A percentile compares a stretch with the other conserved stretches of the same genome.
phyloP scores from a whole-genome alignment of 2,113 vertebrate genomes.

The Sus scrofa region DNA sequence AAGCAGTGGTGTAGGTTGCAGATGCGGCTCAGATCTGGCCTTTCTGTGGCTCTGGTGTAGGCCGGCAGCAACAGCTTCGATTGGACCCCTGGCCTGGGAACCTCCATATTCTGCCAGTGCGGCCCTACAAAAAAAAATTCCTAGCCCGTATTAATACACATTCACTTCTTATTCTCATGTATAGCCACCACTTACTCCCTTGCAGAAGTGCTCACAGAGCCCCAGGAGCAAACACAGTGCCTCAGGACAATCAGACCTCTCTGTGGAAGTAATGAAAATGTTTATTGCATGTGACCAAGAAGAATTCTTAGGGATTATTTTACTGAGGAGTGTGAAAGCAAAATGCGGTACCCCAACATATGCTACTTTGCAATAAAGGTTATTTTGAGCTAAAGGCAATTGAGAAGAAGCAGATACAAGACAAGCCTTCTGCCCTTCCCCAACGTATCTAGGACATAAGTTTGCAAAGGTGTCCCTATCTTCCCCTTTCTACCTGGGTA shows the following conservation, averaged over 20 bases:
- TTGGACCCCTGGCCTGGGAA: too few relatives aligned
- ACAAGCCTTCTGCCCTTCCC: background rate
- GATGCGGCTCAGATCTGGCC: too few relatives aligned
- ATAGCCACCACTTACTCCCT: fast-evolving
- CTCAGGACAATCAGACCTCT: background rate
- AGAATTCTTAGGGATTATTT: background rate
- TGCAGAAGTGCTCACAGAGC: background rate
- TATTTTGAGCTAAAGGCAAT: too few relatives aligned
- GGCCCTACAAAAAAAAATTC: too few relatives aligned
- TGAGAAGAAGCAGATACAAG: too few relatives aligned
- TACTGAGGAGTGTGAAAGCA: background rate
- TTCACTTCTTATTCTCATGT: background rate
- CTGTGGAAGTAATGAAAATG: background rate
- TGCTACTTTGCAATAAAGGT: background rate
- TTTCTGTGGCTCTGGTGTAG: too few relatives aligned
- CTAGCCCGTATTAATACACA: background rate
- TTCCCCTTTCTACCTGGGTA: background rate
- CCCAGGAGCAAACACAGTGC: background rate
- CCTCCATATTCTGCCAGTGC: too few relatives aligned
- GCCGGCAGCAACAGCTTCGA: too few relatives aligned
- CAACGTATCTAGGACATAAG: background rate
- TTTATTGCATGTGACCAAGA: background rate
- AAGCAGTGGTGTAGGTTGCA: too few relatives aligned
- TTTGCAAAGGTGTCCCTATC: background rate
- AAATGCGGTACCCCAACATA: background rate